phyloP scores from a whole-genome alignment of 2,888 invertebrate genomes.

The Drepanosiphum platanoidis region DNA sequence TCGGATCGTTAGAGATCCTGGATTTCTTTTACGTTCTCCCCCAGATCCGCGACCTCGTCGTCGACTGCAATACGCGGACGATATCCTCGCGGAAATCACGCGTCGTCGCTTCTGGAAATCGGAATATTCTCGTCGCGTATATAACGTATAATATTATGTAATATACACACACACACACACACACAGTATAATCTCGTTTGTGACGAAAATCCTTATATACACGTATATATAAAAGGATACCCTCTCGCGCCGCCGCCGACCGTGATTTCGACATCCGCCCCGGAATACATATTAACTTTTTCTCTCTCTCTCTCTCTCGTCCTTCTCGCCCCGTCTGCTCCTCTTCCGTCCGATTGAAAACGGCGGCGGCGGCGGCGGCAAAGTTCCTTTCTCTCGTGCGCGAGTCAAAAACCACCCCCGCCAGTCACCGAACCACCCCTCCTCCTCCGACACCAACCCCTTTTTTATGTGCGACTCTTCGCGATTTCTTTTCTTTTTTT shows the following conservation, averaged over 20 bases:
- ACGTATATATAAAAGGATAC: background rate
- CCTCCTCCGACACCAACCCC: background rate
- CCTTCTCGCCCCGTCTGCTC: background rate
- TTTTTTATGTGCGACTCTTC: conserved; percentile 3
- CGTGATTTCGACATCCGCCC: conserved; percentile 55
- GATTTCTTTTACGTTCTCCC: too few relatives aligned
- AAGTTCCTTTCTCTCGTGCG: conserved; percentile 14
- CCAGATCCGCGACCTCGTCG: too few relatives aligned
- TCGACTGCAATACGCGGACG: too few relatives aligned
- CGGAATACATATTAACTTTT: conserved; percentile 60
- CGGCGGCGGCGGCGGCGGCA: background rate
- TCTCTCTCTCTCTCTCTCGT: background rate
- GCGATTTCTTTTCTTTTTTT: conserved; percentile 37
- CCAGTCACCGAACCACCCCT: background rate
- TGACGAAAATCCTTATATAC: background rate
- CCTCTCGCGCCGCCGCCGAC: background rate
- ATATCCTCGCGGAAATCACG: background rate
- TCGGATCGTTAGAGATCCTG: too few relatives aligned
- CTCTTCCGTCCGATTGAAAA: conserved; percentile 22
- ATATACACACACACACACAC: background rate
- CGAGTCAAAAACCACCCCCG: conserved; percentile 32
- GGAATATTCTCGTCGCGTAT: background rate
- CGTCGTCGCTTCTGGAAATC: background rate
- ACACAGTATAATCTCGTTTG: too few relatives aligned
- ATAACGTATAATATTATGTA: too few relatives aligned